phyloP scores from a whole-genome alignment of 2,888 invertebrate genomes.

The Pseudococcus longispinus region DNA sequence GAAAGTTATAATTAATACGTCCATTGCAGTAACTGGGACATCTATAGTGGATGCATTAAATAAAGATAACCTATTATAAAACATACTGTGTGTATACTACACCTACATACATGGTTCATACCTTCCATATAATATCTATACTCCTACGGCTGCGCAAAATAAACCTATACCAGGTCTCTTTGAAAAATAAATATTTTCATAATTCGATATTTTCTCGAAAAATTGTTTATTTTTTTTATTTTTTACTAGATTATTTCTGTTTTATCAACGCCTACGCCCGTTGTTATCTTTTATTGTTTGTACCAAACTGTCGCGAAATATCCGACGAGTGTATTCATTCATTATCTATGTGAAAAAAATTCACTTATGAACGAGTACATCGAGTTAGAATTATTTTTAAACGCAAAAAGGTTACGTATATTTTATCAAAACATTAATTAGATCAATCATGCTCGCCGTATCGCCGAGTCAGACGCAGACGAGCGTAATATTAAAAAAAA shows the following conservation, averaged over 20 bases:
- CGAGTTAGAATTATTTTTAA: not conserved
- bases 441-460: not conserved
- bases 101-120: not conserved
- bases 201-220: not conserved
- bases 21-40: slow-evolving; percentile 36
- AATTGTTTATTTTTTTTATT: too few species aligned
- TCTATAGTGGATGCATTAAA: slow-evolving; percentile 31
- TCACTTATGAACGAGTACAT: not conserved
- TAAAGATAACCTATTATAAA: slow-evolving; percentile 36
- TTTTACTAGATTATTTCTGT: too few species aligned
- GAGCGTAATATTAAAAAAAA: not conserved
- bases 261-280: not conserved
- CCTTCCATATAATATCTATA: not conserved
- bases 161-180: not conserved
- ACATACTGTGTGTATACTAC: not conserved
- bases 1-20: slow-evolving; percentile 46
- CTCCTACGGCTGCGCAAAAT: slow-evolving; percentile 4
- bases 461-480: not conserved
- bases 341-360: not conserved
- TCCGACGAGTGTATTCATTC: not conserved
- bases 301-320: not conserved
- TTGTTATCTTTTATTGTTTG: not conserved
- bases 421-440: slow-evolving; percentile 4
- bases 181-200: not conserved
- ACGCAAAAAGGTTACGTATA: slow-evolving; percentile 1